Percentiles rank a stretch among this genome's conserved stretches.
phyloP scores from a whole-genome alignment of 2,888 invertebrate genomes.

The Tetragnatha montana region DNA sequence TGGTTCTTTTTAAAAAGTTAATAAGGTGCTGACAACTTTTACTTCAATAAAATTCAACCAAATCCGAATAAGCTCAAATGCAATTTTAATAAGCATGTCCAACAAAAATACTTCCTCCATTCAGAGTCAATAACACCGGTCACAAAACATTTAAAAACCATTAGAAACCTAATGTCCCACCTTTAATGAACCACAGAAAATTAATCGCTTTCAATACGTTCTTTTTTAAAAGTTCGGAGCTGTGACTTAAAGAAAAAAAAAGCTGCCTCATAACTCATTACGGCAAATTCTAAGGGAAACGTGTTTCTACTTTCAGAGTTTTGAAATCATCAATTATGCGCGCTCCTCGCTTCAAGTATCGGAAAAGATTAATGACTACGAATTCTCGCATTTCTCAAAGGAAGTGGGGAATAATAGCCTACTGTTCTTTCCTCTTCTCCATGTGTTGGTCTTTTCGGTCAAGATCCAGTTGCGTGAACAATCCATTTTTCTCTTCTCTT shows the following conservation, averaged over 20 bases:
- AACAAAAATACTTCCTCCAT: no score
- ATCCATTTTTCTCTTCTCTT: no score
- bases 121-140: background rate
- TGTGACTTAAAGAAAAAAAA: background rate
- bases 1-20: no score
- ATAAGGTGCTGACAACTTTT: no score
- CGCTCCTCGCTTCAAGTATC: background rate
- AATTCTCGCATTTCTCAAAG: background rate
- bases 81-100: no score
- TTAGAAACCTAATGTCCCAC: background rate
- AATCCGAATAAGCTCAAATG: no score
- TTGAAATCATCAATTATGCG: background rate
- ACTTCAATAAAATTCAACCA: no score
- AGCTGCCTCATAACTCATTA: background rate
- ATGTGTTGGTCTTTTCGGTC: background rate
- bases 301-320: background rate
- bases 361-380: background rate
- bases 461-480: background rate
- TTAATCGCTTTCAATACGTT: background rate
- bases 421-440: background rate
- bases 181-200: background rate
- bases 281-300: background rate
- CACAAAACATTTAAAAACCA: background rate
- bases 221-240: background rate
- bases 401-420: background rate